Evolutionary conservation across 1,140 invertebrate species (phyloP).

Genomic region (Microplitis mediator): DNA sequence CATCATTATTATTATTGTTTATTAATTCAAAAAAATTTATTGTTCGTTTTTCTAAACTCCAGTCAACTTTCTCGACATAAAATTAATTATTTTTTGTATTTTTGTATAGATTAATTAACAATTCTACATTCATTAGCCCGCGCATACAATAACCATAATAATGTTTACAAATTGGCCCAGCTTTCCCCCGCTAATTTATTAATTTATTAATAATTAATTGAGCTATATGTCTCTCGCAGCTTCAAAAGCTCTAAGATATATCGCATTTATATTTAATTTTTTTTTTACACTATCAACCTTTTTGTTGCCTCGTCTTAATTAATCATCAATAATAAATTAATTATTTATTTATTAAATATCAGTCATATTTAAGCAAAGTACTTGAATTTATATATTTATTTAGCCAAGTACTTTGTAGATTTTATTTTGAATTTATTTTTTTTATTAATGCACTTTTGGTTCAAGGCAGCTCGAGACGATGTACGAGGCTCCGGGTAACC

Average conservation of each 20-base stretch:
- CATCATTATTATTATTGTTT: conserved; percentile 35
- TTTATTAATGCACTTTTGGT: conserved; percentile 60
- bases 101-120: conserved; percentile 8
- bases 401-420: not conserved
- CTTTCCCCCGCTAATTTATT: not conserved
- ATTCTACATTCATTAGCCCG: not conserved
- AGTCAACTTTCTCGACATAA: not conserved
- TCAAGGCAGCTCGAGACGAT: conserved; percentile 62
- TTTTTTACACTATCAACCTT: conserved; percentile 9
- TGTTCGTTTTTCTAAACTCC: conserved; percentile 3
- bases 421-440: not conserved
- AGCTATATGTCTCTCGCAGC: conserved; percentile 11
- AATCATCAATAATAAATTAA: not conserved
- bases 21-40: conserved; percentile 30
- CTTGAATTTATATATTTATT: conserved; percentile 2
- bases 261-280: conserved; percentile 1
- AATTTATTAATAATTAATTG: not conserved
- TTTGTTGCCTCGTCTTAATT: not conserved
- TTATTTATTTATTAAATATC: conserved; percentile 20
- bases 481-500: conserved; percentile 44
- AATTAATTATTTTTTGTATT: not conserved
- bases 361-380: conserved; percentile 26
- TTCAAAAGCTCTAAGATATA: conserved; percentile 19
- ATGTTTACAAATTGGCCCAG: conserved; percentile 7
- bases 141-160: not conserved